phyloP scores from a whole-genome alignment of 2,113 vertebrate species.

The Cardinalis cardinalis region DNA sequence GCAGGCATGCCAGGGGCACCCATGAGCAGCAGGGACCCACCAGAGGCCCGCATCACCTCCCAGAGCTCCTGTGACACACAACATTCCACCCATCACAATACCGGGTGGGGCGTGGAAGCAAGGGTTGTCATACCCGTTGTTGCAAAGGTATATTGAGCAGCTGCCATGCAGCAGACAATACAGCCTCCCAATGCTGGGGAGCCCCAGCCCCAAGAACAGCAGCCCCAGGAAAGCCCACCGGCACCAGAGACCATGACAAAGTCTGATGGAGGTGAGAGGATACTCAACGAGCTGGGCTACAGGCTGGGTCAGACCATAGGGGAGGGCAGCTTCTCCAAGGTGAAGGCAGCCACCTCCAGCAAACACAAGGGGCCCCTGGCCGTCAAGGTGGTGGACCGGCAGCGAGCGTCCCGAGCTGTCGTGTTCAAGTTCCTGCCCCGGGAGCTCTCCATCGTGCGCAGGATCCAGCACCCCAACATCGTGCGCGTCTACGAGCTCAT shows the following conservation, averaged over 20 bases:
- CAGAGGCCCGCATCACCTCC: not conserved
- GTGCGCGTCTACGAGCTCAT: conserved; percentile 74
- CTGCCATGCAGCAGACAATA: conserved; percentile 37
- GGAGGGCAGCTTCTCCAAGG: conserved; percentile 79
- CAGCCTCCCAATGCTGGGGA: conserved; percentile 2
- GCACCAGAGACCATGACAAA: not conserved
- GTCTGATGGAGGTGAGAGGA: conserved; percentile 56
- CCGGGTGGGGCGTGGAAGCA: not conserved
- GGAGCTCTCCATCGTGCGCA: conserved; percentile 72
- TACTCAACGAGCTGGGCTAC: conserved; percentile 73
- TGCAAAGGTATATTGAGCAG: not conserved
- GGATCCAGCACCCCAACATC: conserved; percentile 74
- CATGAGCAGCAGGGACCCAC: accelerated
- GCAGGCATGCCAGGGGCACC: not conserved
- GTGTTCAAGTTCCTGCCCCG: conserved; percentile 76
- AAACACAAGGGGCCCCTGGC: conserved; percentile 74
- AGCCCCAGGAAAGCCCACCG: not conserved
- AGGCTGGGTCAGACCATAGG: conserved; percentile 67
- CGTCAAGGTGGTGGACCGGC: conserved; percentile 77
- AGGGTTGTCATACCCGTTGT: not conserved
- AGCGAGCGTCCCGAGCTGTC: conserved; percentile 52
- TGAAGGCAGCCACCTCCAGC: conserved; percentile 74
- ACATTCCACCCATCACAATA: not conserved
- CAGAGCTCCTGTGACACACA: not conserved
- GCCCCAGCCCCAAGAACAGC: not conserved